These are phyloP conservation scores for Ptilorrhoa leucosticta DNA, from an alignment of 2,113 vertebrate genomes.

Conservation along the genomic window DNA sequence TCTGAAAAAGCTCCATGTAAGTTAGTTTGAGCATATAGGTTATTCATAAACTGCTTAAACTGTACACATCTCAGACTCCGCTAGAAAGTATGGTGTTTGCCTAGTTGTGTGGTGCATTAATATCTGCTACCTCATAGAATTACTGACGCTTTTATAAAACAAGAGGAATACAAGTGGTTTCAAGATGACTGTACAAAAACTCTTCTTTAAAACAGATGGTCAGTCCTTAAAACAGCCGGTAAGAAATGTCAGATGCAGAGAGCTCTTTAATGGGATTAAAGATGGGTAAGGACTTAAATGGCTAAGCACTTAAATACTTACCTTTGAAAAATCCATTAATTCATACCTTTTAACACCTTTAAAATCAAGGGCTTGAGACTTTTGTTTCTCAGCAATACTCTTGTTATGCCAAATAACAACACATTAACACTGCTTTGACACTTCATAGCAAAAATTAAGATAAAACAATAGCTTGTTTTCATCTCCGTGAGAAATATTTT, in stretches of 20 bases:
- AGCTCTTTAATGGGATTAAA: conserved; percentile 24
- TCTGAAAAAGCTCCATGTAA: background rate
- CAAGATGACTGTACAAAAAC: background rate
- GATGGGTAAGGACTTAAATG: background rate
- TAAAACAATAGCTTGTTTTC: background rate
- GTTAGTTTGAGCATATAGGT: background rate
- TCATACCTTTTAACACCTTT: conserved; percentile 12
- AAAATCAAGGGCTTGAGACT: background rate
- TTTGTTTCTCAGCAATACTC: background rate
- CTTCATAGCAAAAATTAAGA: background rate
- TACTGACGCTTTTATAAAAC: background rate
- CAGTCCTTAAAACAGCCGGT: background rate
- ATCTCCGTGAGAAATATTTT: background rate
- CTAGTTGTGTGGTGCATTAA: background rate
- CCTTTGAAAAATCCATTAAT: conserved; percentile 23
- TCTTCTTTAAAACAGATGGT: background rate
- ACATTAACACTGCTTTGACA: background rate
- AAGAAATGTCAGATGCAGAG: background rate
- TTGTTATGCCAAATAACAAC: background rate
- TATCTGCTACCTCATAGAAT: background rate
- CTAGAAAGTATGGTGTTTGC: background rate
- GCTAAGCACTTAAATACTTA: background rate
- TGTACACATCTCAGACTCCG: background rate
- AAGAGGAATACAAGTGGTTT: background rate
- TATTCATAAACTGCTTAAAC: background rate